Evolutionary conservation across 2,113 vertebrate species (phyloP).

Genomic region (Tamias sibiricus): DNA sequence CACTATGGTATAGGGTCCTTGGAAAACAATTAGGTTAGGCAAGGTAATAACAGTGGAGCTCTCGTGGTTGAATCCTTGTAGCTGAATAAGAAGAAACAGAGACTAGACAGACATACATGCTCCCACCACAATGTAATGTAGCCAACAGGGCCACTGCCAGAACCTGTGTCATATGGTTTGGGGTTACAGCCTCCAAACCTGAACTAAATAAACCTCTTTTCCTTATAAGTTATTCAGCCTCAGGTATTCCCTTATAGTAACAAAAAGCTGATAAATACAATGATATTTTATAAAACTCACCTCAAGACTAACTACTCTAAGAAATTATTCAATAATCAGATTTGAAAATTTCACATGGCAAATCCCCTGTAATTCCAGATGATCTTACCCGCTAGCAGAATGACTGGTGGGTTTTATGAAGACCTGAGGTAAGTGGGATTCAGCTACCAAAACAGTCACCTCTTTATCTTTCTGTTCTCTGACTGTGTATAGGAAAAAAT

Average conservation of each 20-base stretch:
- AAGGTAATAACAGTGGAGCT: not conserved
- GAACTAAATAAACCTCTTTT: not conserved
- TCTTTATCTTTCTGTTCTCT: not conserved
- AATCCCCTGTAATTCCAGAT: not conserved
- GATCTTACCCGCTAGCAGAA: not conserved
- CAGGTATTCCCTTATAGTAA: not conserved
- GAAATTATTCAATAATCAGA: slow-evolving; percentile 2
- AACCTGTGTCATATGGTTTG: not conserved
- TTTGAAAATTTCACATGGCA: not conserved
- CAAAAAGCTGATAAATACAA: not conserved
- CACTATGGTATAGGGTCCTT: no score
- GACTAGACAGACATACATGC: not conserved
- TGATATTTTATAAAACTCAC: not conserved
- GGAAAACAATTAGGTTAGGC: not conserved
- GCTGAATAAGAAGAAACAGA: not conserved
- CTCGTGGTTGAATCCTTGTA: not conserved
- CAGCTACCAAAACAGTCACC: not conserved
- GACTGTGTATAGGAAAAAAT: slow-evolving; percentile 6
- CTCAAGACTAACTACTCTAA: not conserved
- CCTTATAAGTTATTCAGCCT: not conserved
- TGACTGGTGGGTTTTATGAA: not conserved
- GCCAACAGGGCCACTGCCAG: not conserved
- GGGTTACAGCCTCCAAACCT: not conserved
- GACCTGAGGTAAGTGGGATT: not conserved
- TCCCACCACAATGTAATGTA: not conserved